A percentile compares a stretch with the other conserved stretches of the same genome.
These are phyloP conservation scores for Porites australiensis DNA, from an alignment of 64 coral and sea anemone genomes.

Conservation along the genomic window DNA sequence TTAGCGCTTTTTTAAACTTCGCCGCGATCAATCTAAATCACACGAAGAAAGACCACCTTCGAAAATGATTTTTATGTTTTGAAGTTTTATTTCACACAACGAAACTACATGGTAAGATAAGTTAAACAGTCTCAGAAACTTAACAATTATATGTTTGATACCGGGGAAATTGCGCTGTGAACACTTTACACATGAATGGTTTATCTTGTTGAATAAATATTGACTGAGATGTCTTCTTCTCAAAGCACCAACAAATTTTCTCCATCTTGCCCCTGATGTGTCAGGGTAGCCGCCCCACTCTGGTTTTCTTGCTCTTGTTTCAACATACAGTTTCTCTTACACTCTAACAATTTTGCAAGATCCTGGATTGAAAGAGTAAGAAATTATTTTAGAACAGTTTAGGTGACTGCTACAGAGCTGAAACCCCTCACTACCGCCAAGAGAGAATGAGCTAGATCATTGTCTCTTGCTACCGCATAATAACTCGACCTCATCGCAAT, in stretches of 20 bases:
- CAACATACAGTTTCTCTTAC: conserved; percentile 70
- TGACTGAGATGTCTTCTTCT: background rate
- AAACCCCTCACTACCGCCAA: background rate
- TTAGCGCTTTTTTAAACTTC: too few species aligned
- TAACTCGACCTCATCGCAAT: too few species aligned
- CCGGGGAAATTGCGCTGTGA: background rate
- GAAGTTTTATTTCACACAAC: background rate
- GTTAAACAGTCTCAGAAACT: background rate
- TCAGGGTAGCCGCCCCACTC: background rate
- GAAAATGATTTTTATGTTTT: background rate
- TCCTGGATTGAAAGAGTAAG: conserved; percentile 27
- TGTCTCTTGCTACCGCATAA: too few species aligned
- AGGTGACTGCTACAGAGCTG: background rate
- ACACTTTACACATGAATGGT: background rate
- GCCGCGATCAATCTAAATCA: too few species aligned
- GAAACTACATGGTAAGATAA: background rate
- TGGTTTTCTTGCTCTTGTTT: conserved; percentile 16
- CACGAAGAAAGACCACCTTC: too few species aligned
- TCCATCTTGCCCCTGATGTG: conserved; percentile 22
- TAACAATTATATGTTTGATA: background rate
- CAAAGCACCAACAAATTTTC: conserved; percentile 67
- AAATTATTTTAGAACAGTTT: background rate
- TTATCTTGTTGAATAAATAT: background rate
- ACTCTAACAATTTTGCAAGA: conserved; percentile 75
- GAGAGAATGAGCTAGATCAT: too few species aligned